Percentiles rank a stretch among this genome's conserved stretches.
These are phyloP conservation scores for Drosophila dives DNA, from an alignment of 2,888 invertebrate species.

Conservation along the genomic window DNA sequence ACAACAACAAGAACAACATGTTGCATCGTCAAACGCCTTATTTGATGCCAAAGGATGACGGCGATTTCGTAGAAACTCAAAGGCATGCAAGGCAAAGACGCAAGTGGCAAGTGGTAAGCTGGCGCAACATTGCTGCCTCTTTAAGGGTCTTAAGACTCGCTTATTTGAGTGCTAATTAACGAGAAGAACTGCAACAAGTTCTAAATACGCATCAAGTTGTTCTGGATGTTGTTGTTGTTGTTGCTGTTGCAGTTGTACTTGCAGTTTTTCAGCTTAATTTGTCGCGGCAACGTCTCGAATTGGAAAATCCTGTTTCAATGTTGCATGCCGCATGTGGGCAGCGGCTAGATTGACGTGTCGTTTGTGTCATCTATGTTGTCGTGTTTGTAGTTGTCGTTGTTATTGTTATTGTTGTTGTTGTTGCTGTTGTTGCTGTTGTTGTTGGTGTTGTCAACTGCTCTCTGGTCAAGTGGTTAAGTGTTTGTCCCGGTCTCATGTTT, in stretches of 20 bases:
- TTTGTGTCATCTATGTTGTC: slow-evolving; percentile 69
- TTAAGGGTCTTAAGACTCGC: slow-evolving; percentile 42
- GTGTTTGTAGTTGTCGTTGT: slow-evolving; percentile 34
- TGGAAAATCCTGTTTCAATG: slow-evolving; percentile 71
- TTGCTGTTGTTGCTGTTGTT: slow-evolving; percentile 49
- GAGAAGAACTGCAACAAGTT: slow-evolving; percentile 71
- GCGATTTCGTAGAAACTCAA: slow-evolving; percentile 71
- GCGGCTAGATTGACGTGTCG: slow-evolving; percentile 75
- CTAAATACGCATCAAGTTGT: slow-evolving; percentile 44
- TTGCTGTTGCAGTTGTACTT: slow-evolving; percentile 49
- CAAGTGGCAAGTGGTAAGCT: neutral
- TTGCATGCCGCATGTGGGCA: slow-evolving; percentile 74
- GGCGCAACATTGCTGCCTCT: neutral
- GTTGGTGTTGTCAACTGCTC: slow-evolving; percentile 5
- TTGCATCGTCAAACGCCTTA: slow-evolving; percentile 62
- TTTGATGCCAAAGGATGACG: slow-evolving; percentile 62
- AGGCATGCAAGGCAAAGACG: slow-evolving; percentile 33
- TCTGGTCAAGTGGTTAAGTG: slow-evolving; percentile 58
- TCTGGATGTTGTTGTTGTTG: slow-evolving; percentile 20
- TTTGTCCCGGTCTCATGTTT: slow-evolving; percentile 50
- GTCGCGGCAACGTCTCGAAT: slow-evolving; percentile 70
- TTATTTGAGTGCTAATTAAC: slow-evolving; percentile 74
- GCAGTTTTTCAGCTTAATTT: slow-evolving; percentile 75
- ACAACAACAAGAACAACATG: slow-evolving; percentile 72
- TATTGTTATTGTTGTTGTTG: slow-evolving; percentile 29